Conservation (phyloP, 2,888 invertebrate genomes). For the Calameuta idolon region DNA sequence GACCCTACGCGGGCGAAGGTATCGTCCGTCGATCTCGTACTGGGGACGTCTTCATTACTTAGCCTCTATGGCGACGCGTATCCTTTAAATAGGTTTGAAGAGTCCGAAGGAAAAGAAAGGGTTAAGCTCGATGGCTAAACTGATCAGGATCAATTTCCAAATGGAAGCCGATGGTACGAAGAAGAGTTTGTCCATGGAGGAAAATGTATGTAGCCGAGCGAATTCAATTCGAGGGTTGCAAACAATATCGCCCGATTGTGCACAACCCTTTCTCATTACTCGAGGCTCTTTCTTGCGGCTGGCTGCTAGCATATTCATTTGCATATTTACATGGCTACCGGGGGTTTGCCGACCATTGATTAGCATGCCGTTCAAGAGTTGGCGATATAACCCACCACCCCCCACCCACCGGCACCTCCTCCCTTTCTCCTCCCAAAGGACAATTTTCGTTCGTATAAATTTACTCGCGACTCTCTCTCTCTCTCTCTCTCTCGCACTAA, state of each 20-base stretch:
- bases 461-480: not conserved
- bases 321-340: constrained; percentile 15
- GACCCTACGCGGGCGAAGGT: not conserved
- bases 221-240: constrained; percentile 29
- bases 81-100: not conserved
- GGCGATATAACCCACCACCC: not conserved
- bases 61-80: not conserved
- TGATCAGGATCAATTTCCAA: not conserved
- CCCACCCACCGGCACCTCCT: fast-evolving
- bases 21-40: not conserved
- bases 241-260: constrained; percentile 26
- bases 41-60: not conserved
- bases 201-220: not conserved
- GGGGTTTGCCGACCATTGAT: not conserved
- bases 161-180: not conserved
- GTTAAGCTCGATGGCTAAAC: not conserved
- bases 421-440: not conserved
- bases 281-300: constrained; percentile 23
- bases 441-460: not conserved
- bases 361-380: not conserved
- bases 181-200: not conserved
- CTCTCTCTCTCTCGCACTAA: too few relatives aligned
- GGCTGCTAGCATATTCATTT: constrained; percentile 10
- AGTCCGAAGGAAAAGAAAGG: not conserved
- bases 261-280: constrained; percentile 7